phyloP scores from a whole-genome alignment of 1,140 invertebrate species.

The Aricia agestis region DNA sequence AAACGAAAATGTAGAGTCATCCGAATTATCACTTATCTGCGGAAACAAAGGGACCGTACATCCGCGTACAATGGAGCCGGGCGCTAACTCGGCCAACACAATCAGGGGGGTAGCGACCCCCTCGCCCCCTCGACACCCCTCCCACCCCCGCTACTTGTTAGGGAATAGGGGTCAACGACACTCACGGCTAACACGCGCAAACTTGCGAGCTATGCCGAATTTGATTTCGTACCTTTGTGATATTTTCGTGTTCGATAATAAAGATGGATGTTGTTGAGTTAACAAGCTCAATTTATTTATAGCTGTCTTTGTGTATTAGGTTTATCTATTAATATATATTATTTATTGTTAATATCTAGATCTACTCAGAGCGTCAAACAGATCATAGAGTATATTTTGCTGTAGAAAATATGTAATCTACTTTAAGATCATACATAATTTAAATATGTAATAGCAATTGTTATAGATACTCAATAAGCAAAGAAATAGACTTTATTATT shows the following conservation, averaged over 20 bases:
- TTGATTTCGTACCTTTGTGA: conserved; percentile 1
- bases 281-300: background rate
- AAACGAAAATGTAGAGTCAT: background rate
- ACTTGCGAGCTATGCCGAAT: conserved; percentile 14
- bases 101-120: conserved; percentile 21
- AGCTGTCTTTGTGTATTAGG: background rate
- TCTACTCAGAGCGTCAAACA: no score
- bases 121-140: conserved; percentile 4
- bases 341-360: no score
- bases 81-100: conserved; percentile 18
- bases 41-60: background rate
- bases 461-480: no score
- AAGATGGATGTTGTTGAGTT: background rate
- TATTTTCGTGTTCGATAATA: conserved; percentile 5
- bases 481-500: no score
- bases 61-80: conserved; percentile 4
- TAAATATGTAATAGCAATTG: no score
- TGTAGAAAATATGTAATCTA: no score
- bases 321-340: no score
- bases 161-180: conserved; percentile 40
- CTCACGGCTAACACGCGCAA: conserved; percentile 18
- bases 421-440: no score
- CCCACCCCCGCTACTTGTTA: conserved; percentile 23
- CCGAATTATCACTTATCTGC: background rate
- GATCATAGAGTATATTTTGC: no score